phyloP scores from a whole-genome alignment of 2,888 invertebrate genomes.

The Nemurella pictetii region DNA sequence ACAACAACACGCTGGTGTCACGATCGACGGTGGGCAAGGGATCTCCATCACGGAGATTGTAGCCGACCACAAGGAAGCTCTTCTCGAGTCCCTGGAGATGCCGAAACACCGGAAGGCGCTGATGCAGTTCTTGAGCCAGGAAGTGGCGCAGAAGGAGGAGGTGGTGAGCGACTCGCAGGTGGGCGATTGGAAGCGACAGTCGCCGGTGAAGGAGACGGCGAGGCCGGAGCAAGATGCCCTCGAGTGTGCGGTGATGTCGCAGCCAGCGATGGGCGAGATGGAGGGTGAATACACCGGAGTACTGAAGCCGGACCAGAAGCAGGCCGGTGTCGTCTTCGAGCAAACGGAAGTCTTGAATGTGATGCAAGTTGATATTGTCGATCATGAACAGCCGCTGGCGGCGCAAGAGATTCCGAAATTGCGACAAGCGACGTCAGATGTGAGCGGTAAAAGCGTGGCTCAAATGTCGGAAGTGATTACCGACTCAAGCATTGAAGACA shows the following conservation, averaged over 20 bases:
- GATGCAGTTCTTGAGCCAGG: constrained; percentile 49
- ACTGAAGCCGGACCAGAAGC: constrained; percentile 59
- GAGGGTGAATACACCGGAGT: constrained; percentile 55
- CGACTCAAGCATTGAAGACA: constrained; percentile 52
- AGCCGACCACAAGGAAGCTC: constrained; percentile 46
- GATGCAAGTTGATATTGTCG: constrained; percentile 53
- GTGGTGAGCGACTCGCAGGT: constrained; percentile 53
- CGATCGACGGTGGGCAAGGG: constrained; percentile 40
- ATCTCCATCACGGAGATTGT: constrained; percentile 46
- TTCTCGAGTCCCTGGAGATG: constrained; percentile 42
- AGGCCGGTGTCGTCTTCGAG: constrained; percentile 56
- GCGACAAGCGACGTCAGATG: constrained; percentile 57
- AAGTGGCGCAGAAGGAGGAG: constrained; percentile 58
- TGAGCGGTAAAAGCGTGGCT: constrained; percentile 61
- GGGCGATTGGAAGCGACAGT: constrained; percentile 53
- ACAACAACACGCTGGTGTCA: constrained; percentile 41
- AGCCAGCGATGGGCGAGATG: constrained; percentile 59
- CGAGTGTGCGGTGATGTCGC: constrained; percentile 59
- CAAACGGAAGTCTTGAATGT: constrained; percentile 64
- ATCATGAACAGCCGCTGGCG: constrained; percentile 56
- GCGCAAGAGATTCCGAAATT: constrained; percentile 51
- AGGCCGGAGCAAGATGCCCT: constrained; percentile 57
- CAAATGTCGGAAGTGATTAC: constrained; percentile 61
- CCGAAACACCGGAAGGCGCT: constrained; percentile 45
- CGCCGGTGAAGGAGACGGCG: constrained; percentile 56